Percentiles rank a stretch among this genome's conserved stretches.
phyloP scores from a whole-genome alignment of 2,888 invertebrate species.

The Taphrorychus bicolor region DNA sequence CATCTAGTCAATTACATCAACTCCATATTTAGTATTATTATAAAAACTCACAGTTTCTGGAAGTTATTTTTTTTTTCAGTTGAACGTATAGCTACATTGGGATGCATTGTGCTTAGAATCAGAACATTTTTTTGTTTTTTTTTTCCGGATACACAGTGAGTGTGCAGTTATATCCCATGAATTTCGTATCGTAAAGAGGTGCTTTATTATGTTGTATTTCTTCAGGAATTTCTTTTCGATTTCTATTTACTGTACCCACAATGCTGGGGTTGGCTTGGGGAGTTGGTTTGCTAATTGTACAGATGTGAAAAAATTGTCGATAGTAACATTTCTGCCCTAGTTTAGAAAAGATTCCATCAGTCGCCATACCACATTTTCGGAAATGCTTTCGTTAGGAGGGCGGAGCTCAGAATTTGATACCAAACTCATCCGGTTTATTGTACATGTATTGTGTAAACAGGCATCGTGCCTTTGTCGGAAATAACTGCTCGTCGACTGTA shows the following conservation, averaged over 20 bases:
- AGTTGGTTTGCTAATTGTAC: not conserved
- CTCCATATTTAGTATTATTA: constrained; percentile 8
- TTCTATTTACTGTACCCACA: not conserved
- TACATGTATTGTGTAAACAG: not conserved
- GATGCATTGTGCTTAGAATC: not conserved
- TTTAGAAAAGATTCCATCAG: not conserved
- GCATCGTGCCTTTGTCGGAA: not conserved
- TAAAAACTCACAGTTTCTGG: constrained; percentile 4
- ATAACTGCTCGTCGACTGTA: not conserved
- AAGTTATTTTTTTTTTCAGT: constrained; percentile 4
- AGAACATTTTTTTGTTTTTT: not conserved
- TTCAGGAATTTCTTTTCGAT: not conserved
- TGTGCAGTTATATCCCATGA: not conserved
- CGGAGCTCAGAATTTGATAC: not conserved
- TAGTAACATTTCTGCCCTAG: not conserved
- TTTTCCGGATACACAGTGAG: not conserved
- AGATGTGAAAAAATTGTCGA: not conserved
- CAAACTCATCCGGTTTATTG: constrained; percentile 1
- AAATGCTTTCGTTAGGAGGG: not conserved
- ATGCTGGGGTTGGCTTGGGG: not conserved
- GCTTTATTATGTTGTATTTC: not conserved
- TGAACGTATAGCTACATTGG: not conserved
- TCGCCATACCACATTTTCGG: not conserved
- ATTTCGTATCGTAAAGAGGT: not conserved
- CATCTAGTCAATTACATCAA: constrained; percentile 4